Conservation (phyloP, 2,113 vertebrate species). For the Garra rufa region DNA sequence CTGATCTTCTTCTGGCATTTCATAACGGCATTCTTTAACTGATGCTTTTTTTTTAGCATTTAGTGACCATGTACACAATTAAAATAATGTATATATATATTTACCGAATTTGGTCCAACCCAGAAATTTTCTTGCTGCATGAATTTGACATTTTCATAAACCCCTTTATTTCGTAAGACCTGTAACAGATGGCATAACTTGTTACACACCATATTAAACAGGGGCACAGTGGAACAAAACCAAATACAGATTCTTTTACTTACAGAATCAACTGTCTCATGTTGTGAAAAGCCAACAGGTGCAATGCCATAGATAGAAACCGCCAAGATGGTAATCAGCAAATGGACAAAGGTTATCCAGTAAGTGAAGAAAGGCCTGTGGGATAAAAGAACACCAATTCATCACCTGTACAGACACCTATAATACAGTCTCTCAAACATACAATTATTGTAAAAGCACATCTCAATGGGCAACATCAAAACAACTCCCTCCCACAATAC, state of each 20-base stretch:
- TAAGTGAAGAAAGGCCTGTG: constrained; percentile 97
- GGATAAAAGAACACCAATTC: constrained; percentile 17
- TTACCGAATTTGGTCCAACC: constrained; percentile 96
- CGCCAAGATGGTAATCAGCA: constrained; percentile 93
- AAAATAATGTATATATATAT: constrained; percentile 60
- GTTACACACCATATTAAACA: background rate
- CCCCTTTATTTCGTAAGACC: constrained; percentile 96
- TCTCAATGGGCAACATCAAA: too few relatives aligned
- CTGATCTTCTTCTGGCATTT: background rate
- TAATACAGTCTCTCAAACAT: background rate
- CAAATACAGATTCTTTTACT: constrained; percentile 68
- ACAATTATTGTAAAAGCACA: background rate
- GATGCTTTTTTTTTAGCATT: background rate
- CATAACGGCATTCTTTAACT: background rate
- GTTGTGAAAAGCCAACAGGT: constrained; percentile 96
- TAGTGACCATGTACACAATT: background rate
- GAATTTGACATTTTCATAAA: constrained; percentile 98
- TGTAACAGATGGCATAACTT: constrained; percentile 58
- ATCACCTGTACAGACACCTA: background rate
- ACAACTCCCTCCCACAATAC: background rate
- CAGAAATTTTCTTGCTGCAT: constrained; percentile 99
- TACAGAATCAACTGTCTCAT: constrained; percentile 97
- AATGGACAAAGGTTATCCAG: constrained; percentile 97
- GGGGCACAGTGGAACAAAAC: background rate
- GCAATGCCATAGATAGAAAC: constrained; percentile 96